These are phyloP conservation scores for Monochamus saltuarius DNA, from an alignment of 1,140 invertebrate genomes.

Conservation along the genomic window DNA sequence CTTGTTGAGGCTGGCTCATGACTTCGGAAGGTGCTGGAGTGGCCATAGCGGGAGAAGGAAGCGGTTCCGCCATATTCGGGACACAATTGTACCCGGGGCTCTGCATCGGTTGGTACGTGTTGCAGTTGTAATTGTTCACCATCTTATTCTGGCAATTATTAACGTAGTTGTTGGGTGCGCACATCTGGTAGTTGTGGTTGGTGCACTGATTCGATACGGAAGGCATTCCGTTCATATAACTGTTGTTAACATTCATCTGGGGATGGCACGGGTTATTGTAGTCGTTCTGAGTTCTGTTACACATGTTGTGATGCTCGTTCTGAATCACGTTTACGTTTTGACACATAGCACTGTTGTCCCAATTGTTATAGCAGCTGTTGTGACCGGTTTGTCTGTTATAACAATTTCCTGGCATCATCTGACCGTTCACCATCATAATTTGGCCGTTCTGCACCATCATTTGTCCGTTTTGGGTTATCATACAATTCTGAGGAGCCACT, in stretches of 20 bases:
- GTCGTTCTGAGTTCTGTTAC: slow-evolving; percentile 23
- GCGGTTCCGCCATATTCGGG: slow-evolving; percentile 52
- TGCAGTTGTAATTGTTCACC: slow-evolving; percentile 25
- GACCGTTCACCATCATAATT: slow-evolving; percentile 44
- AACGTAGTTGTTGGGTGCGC: slow-evolving; percentile 20
- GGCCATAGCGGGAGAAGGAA: slow-evolving; percentile 62
- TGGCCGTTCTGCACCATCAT: slow-evolving; percentile 39
- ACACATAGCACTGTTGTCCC: slow-evolving; percentile 26
- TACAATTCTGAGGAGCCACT: slow-evolving; percentile 35
- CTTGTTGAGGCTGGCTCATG: slow-evolving; percentile 54
- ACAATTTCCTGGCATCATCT: slow-evolving; percentile 34
- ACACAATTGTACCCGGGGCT: slow-evolving; percentile 33
- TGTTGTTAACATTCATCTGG: slow-evolving; percentile 25
- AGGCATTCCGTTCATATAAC: slow-evolving; percentile 18
- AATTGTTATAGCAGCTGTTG: slow-evolving; percentile 30
- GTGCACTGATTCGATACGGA: slow-evolving; percentile 56
- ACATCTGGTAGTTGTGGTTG: slow-evolving; percentile 52
- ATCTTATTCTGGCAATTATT: slow-evolving; percentile 2
- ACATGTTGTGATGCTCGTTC: slow-evolving; percentile 32
- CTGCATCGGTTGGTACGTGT: slow-evolving; percentile 17
- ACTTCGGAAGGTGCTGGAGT: slow-evolving; percentile 57
- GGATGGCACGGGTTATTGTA: slow-evolving; percentile 28
- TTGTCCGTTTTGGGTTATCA: slow-evolving; percentile 22
- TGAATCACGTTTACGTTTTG: slow-evolving; percentile 22
- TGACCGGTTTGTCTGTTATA: slow-evolving; percentile 26